Base-by-base conservation (phyloP, 2,888 invertebrate genomes). In the Fragum whitleyi region DNA sequence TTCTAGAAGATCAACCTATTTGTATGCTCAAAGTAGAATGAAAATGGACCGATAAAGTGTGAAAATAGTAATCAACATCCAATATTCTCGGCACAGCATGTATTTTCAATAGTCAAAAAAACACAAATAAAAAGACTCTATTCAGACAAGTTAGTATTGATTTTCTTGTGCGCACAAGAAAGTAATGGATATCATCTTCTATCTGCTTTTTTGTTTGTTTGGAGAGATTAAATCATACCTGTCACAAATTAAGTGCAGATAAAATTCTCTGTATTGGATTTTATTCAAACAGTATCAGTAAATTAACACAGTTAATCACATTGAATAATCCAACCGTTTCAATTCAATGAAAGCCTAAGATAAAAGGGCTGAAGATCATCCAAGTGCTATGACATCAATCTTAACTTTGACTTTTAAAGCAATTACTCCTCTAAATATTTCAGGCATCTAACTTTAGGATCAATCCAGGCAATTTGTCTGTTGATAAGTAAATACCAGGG, bases 221-320 rank as follows among this genome's bases (percentile, higher is more conserved):
- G 28, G 51, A 51, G 51, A 68, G 68, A 68, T 68, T 68, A 28
- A 68, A 68, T 51, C 68, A 51, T 51, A 5, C 68, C 39, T 51
- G 68, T 51, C 51, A 51, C 68, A 68, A 68, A 68, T 68, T 68
- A 68, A 68, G 47, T 51, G 47, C 47, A 51, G 68, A 68, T 68
- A 42, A 47, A 68, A 51, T 16, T 51, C 68, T 28, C 61, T 68
- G 14, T 26, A 68, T 68, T 68, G 68, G 51, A 68, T 68, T 67
- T 68, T 51, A 28, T 68, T 68, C 68, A 68, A 68, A 68, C 21
- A 51, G 32, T 26, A 61, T 61, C 19, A 19, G 61, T 19, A 28
- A 61, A 61, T 61, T 29, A 61, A 29, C 5, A 29, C 32, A 21
- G 32, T 21, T 26, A 26, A 57, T 57, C 21, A 57, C 21, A 26